Evolutionary conservation across 1,140 invertebrate species (phyloP), one percentile per base, ranked within the genome.

Genomic region (Zaprionus tsacasi): DNA sequence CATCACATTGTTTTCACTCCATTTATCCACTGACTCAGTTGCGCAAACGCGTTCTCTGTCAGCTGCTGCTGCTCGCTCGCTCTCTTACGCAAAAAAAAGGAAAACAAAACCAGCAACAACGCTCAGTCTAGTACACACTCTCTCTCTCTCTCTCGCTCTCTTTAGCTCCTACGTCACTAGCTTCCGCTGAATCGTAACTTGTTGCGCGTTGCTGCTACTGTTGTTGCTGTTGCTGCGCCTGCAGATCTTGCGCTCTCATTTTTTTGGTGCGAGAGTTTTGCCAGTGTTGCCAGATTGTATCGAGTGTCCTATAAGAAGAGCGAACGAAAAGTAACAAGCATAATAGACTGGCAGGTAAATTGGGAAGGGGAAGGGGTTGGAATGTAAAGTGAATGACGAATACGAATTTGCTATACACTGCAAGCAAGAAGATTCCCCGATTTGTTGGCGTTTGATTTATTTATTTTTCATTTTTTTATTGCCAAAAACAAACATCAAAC

Each of bases 1-100:
- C 65, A 68, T 50, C 25, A 55, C 33, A 63, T 65, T 72, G 55
- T 56, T 60, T 66, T 56, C 63, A 56, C 63, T 66, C 36, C 50
- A 52, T 59, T 76, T 72, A 30, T 55, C 48, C 50, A 58, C 70
- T 70, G 73, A 70, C 36, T 76, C 71, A 35, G 67, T 76, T 71
- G 73, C 73, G 73, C 73, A 76, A 76, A 76, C 73, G 73, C 68
- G 10, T 55, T 48, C 13, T 17, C 57, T 43, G 36, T 5, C 59
- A 15, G 40, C 33, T 45, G 43, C 36, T 63, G 10, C 21, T 25
- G 30, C 27, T 17, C 55, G 40, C 38, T 61, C 25, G 10, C 60
- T 57, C 13, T 30, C 57, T 43, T 55, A 12, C 43, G 55, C 25
- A 21, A 60, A 43, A 30, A 6, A 21, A 17, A 15, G 2, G 3